Base-by-base conservation (phyloP, 2,888 invertebrate species). In the Vandiemenella viatica region DNA sequence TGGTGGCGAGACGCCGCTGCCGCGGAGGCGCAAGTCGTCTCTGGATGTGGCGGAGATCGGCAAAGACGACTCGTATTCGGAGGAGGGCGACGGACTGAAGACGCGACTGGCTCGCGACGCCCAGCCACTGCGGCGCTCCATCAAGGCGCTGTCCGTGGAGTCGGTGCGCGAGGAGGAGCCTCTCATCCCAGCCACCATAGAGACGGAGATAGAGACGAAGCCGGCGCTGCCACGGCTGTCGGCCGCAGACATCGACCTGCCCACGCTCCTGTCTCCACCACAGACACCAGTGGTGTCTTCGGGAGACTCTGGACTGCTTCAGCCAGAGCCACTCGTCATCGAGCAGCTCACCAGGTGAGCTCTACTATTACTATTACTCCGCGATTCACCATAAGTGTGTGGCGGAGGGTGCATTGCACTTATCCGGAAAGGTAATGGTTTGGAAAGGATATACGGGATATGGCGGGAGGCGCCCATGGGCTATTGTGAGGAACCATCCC, bases 41-140 rank as follows among this genome's bases (percentile, higher is more conserved):
- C 32, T 32, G 10, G 21, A 41, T 19, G 15, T 8, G 17, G 18
- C 18, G 15, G 13, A 38, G n/a, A n/a, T n/a, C n/a, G n/a, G n/a
- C 7, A 53, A 50, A 37, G 46, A 49, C 22, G 48, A 53, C 21
- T 48, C 51, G 7, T 44, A 23, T 26, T 48, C 50, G 3, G 75
- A 74, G 52, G 74, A 73, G 55, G 75, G 73, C 2, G 75, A 75
- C 60, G 75, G 74, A 4, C 58, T 72, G 2, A 64, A 72, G 1
- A 71, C 73, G 10, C 40, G 40, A 4, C 17, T 17, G 13, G n/a
- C 40, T 17, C 18, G 18, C 17, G 40, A 10, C 8, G 20, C 20
- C 42, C 42, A 42, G 19, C 32, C 19, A 13, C 19, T 21, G 21
- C 6, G 42, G 3, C 19, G n/a, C n/a, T 42, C 42, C 1, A 42